Base-by-base conservation (phyloP, 1,140 invertebrate species). In the Spodoptera frugiperda region DNA sequence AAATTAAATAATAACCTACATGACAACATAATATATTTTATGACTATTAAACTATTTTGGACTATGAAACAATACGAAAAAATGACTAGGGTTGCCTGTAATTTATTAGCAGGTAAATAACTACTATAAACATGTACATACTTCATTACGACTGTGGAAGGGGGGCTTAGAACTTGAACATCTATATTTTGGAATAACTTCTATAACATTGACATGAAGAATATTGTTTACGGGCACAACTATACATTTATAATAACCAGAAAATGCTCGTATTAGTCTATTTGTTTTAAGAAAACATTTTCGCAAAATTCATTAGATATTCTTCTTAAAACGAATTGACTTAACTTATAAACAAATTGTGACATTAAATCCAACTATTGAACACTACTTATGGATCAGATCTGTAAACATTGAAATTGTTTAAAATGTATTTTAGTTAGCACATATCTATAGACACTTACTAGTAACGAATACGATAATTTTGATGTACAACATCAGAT, bases 31-130 rank as follows among this genome's bases (percentile, higher is more conserved):
- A 39, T 39, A 39, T n/a, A n/a, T n/a, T 6, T 39, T 39, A 39
- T 39, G 5, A 76, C 33, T 25, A 68, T 76, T 68, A 25, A 44
- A 55, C 21, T 78, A 39, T 39, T 53, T 68, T 53, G 15, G 15
- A 65, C 57, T 65, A 68, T 21, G 15, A 68, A 48, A 33, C 21
- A 15, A 30, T 30, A 68, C 11, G 8, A 30, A 49, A 30, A 49
- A 49, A 53, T 68, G 65, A 68, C 65, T 68, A 68, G 65, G 3
- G n/a, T 51, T 30, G 19, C 65, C 65, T 68, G 65, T 51, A 53
- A 1, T 25, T 68, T 15, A 53, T 51, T 33, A 30, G 25, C 44
- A 53, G 17, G 39, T 61, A 19, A 39, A 61, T 65, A 65, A 25
- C 61, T 65, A 65, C 61, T 25, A 4, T 65, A 48, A 65, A 48